Conservation (phyloP, 2,113 vertebrate species). For the Hassar affinis region DNA sequence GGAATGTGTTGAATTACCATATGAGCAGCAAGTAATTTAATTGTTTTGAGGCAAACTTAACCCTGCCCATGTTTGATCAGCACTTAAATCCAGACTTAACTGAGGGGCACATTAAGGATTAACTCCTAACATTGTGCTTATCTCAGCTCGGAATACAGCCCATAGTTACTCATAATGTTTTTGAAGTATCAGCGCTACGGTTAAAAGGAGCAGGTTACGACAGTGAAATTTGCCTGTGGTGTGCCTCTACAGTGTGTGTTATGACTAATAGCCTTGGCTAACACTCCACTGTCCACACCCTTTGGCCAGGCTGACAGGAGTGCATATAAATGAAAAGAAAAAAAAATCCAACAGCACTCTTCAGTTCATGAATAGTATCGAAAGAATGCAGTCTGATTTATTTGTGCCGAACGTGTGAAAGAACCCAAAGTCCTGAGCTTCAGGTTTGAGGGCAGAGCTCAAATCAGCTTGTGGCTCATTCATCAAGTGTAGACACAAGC, state of each 20-base stretch:
- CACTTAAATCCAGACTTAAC: background rate
- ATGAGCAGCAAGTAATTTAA: background rate
- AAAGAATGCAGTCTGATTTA: background rate
- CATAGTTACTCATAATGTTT: background rate
- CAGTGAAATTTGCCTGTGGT: background rate
- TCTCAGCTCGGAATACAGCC: background rate
- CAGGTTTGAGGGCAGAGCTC: background rate
- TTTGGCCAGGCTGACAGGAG: background rate
- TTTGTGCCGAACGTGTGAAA: background rate
- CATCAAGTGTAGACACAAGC: constrained; percentile 32
- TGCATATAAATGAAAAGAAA: background rate
- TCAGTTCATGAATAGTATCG: background rate
- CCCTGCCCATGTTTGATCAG: background rate
- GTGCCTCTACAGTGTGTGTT: background rate
- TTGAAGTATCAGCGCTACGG: background rate
- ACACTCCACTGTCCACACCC: background rate
- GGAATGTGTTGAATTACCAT: background rate
- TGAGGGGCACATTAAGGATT: background rate
- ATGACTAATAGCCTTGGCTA: constrained; percentile 12
- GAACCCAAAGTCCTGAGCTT: background rate
- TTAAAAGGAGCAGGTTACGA: background rate
- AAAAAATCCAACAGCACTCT: background rate
- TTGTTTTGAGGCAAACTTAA: background rate
- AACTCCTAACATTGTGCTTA: background rate
- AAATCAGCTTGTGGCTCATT: background rate